A percentile compares a stretch with the other conserved stretches of the same genome.
These are phyloP conservation scores for Philopedon plagiatum DNA, from an alignment of 2,888 invertebrate species.

Conservation along the genomic window DNA sequence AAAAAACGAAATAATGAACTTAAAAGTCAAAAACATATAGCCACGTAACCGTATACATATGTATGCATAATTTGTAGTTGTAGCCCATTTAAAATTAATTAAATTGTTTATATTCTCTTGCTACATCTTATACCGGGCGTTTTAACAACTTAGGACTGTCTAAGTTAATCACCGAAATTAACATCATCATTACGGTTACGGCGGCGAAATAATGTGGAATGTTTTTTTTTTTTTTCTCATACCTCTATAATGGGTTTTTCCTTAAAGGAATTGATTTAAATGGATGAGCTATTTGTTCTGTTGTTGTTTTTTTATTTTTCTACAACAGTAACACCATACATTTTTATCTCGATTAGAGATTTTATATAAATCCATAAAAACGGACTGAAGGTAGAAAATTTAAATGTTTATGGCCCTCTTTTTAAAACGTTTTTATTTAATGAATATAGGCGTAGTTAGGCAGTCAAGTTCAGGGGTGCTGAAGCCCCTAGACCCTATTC, in stretches of 20 bases:
- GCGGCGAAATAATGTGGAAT: conserved; percentile 16
- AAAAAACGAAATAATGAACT: conserved; percentile 1
- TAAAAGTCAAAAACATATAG: background rate
- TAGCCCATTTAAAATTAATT: conserved; percentile 18
- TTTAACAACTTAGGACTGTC: conserved; percentile 21
- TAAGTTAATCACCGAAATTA: conserved; percentile 19
- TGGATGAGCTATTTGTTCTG: background rate
- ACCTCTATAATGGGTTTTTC: background rate
- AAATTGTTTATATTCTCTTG: conserved; percentile 22
- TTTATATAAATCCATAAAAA: no score
- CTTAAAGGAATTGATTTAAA: conserved; percentile 3
- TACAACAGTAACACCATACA: no score
- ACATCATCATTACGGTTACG: conserved; percentile 26
- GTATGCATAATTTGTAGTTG: conserved; percentile 14
- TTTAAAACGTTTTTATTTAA: no score
- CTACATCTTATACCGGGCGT: conserved; percentile 6
- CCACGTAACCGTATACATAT: background rate
- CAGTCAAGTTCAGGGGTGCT: no score
- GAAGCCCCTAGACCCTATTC: no score
- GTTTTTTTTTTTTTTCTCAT: conserved; percentile 17
- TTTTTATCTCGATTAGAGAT: no score
- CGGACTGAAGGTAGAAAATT: no score
- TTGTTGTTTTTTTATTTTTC: no score
- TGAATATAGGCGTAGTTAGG: no score
- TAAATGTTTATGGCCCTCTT: no score